Evolutionary conservation across 1,140 invertebrate species (phyloP), one percentile per base, ranked within the genome.

Genomic region (Coenobita brevimanus): DNA sequence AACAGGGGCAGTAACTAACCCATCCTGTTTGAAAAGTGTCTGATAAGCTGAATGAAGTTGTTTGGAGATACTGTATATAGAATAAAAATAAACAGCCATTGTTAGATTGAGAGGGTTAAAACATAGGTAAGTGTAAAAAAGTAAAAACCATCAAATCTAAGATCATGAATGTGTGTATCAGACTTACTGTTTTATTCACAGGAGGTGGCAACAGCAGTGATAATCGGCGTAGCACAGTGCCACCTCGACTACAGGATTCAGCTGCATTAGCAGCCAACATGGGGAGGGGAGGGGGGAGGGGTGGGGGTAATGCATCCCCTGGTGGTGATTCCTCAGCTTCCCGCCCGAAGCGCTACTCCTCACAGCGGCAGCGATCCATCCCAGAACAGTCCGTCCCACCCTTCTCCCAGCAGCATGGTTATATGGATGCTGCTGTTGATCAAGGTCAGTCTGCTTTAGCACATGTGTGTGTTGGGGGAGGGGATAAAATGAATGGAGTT

Each of bases 311-410:
- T 27, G 64, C 88, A 17, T 78, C 91, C 10, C 91, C 89, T 6
- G 91, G 90, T 10, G 88, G 90, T 36, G 88, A 91, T 75, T 91
- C 91, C 43, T 92, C 93, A 17, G 57, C 79, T 8, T 94, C 93
- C 89, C 92, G 94, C 91, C 94, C 95, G n/a, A 96, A 96, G 91
- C 93, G 96, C 8, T 96, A 96, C 92, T 96, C 96, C 1, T 95
- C 95, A 79, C 93, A 96, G 90, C 93, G 96, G 85, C 95, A 96
- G 91, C 93, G 95, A 43, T 94, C 94, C 43, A 67, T 91, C 38
- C 91, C 91, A 10, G 92, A 93, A 27, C 91, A 91, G 71, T 80
- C 90, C 78, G 80, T 88, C 78, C 84, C 89, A 41, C 67, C 84
- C n/a, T 76, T 73, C 60, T 57, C 76, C 36, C 89, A 79, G 79